Evolutionary conservation across 2,797 vertebrate species (phyloP).

Genomic region (Melanotaenia pygmaea): DNA sequence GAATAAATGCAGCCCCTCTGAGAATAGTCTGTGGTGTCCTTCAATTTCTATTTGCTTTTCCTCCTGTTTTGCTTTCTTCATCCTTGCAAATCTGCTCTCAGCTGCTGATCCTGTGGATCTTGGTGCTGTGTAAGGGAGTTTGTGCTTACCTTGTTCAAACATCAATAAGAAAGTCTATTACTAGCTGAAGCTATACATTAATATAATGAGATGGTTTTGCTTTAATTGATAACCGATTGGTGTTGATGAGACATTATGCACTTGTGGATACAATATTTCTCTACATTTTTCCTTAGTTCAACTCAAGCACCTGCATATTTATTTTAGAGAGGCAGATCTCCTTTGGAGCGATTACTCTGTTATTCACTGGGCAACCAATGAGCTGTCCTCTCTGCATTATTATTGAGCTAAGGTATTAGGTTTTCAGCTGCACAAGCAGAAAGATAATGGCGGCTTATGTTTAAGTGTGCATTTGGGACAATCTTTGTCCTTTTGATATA

Average conservation of each 20-base stretch:
- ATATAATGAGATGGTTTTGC: slow-evolving; percentile 80
- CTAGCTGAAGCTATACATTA: slow-evolving; percentile 78
- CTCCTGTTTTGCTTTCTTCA: slow-evolving; percentile 63
- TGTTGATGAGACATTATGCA: slow-evolving; percentile 82
- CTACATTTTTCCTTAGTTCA: slow-evolving; percentile 70
- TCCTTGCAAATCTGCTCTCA: slow-evolving; percentile 69
- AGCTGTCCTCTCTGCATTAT: slow-evolving; percentile 89
- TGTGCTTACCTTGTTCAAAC: slow-evolving; percentile 75
- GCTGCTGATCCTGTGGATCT: slow-evolving; percentile 70
- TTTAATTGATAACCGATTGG: slow-evolving; percentile 82
- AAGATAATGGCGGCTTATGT: slow-evolving; percentile 98
- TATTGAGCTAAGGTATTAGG: slow-evolving; percentile 95
- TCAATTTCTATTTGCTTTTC: slow-evolving; percentile 70
- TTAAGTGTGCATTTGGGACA: slow-evolving; percentile 93
- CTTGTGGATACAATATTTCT: slow-evolving; percentile 79
- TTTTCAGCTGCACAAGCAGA: slow-evolving; percentile 97
- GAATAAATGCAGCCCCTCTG: slow-evolving; percentile 83
- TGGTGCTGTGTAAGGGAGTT: slow-evolving; percentile 67
- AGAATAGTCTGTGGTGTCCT: slow-evolving; percentile 83
- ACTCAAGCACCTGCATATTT: slow-evolving; percentile 76
- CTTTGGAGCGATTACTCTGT: slow-evolving; percentile 76
- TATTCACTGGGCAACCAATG: slow-evolving; percentile 74
- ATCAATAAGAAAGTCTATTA: slow-evolving; percentile 78
- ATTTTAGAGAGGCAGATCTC: slow-evolving; percentile 67
- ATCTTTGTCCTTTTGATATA: slow-evolving; percentile 92